phyloP scores from a whole-genome alignment of 2,113 vertebrate genomes.

The Rana temporaria region DNA sequence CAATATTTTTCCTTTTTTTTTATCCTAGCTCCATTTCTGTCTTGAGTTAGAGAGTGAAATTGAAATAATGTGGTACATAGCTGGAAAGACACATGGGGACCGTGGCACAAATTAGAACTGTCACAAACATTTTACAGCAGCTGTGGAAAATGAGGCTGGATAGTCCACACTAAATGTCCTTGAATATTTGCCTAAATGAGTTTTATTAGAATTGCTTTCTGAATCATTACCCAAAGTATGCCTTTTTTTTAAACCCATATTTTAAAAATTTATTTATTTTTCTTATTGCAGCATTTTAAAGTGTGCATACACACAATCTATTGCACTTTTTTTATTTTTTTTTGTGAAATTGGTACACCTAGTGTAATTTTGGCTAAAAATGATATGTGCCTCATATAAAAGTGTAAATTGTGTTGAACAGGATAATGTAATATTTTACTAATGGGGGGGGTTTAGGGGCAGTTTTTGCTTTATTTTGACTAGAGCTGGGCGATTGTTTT shows the following conservation, averaged over 20 bases:
- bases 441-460: no score
- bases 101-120: slow-evolving; percentile 61
- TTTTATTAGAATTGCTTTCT: slow-evolving; percentile 50
- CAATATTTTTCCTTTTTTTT: slow-evolving; percentile 42
- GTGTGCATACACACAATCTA: no score
- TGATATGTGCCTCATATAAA: no score
- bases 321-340: not conserved
- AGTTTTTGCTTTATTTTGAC: no score
- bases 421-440: no score
- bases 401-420: no score
- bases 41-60: slow-evolving; percentile 41
- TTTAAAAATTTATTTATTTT: not conserved
- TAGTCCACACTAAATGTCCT: slow-evolving; percentile 55
- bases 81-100: slow-evolving; percentile 35
- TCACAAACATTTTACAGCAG: slow-evolving; percentile 64
- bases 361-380: no score
- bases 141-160: slow-evolving; percentile 54
- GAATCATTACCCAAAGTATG: not conserved
- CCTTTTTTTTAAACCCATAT: no score
- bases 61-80: slow-evolving; percentile 58
- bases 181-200: slow-evolving; percentile 53
- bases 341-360: not conserved
- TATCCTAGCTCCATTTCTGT: slow-evolving; percentile 5
- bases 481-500: no score
- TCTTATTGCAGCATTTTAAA: not conserved